Conservation (phyloP, 2,797 vertebrate genomes). For the Anguilla megastoma region DNA sequence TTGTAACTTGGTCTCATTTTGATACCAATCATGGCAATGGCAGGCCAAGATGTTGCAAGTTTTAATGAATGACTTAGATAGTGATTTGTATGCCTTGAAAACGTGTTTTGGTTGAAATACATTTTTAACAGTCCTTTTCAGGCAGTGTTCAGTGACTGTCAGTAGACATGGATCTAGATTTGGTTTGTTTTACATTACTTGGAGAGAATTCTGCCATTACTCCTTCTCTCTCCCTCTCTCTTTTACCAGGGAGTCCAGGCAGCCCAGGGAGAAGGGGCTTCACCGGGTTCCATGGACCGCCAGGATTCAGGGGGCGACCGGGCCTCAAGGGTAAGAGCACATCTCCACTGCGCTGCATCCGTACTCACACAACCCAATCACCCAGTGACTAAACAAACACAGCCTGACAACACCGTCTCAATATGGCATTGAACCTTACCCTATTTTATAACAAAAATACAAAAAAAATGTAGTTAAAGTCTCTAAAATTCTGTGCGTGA, state of each 20-base stretch:
- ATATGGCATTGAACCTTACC: not conserved
- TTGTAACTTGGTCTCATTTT: no score
- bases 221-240: not conserved
- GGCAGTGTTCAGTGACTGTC: not conserved
- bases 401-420: not conserved
- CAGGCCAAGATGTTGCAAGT: no score
- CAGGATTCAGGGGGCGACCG: conserved; percentile 60
- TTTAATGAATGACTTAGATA: no score
- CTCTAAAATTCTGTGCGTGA: not conserved
- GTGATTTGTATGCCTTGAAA: no score
- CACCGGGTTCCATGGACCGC: conserved; percentile 59
- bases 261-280: conserved; percentile 64
- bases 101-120: not conserved
- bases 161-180: not conserved
- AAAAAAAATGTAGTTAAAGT: not conserved
- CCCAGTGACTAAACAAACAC: not conserved
- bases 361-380: not conserved
- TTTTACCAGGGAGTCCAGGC: conserved; percentile 59
- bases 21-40: no score
- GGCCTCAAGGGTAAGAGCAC: conserved; percentile 67
- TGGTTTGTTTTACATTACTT: not conserved
- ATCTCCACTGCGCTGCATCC: not conserved
- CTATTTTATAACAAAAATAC: not conserved
- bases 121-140: not conserved
- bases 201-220: not conserved